A percentile compares a stretch with the other conserved stretches of the same genome.
Conservation (phyloP, 2,113 vertebrate genomes). For the Phylloscopus trochilus region DNA sequence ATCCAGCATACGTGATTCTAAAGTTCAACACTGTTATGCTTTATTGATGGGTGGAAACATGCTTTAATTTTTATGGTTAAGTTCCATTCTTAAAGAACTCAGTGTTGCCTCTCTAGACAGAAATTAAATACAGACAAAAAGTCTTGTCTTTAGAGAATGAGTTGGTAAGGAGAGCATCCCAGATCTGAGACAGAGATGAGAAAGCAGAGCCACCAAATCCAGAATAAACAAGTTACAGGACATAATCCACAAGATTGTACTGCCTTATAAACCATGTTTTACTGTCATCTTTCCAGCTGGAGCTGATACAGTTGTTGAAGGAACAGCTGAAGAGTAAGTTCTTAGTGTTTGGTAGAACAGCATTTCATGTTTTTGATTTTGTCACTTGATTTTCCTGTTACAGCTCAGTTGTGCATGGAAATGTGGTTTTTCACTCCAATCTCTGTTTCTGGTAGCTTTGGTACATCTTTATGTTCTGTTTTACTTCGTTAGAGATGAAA, state of each 20-base stretch:
- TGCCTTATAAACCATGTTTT: neutral
- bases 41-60: neutral
- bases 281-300: neutral
- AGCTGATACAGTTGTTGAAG: neutral
- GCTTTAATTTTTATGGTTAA: neutral
- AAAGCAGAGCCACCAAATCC: neutral
- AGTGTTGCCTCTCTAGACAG: neutral
- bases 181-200: neutral
- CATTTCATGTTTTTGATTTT: slow-evolving; percentile 1
- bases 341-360: slow-evolving; percentile 6
- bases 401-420: neutral
- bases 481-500: neutral
- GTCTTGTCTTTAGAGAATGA: neutral
- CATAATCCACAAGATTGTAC: neutral
- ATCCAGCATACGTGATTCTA: neutral
- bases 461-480: neutral
- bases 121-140: neutral
- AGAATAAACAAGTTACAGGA: slow-evolving; percentile 13
- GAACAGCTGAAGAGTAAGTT: neutral
- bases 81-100: neutral
- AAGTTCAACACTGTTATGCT: neutral
- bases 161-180: neutral
- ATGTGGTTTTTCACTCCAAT: neutral
- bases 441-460: neutral
- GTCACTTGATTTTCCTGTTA: neutral